Base-by-base conservation (phyloP, 2,113 vertebrate genomes). In the Hippocampus guttulatus region DNA sequence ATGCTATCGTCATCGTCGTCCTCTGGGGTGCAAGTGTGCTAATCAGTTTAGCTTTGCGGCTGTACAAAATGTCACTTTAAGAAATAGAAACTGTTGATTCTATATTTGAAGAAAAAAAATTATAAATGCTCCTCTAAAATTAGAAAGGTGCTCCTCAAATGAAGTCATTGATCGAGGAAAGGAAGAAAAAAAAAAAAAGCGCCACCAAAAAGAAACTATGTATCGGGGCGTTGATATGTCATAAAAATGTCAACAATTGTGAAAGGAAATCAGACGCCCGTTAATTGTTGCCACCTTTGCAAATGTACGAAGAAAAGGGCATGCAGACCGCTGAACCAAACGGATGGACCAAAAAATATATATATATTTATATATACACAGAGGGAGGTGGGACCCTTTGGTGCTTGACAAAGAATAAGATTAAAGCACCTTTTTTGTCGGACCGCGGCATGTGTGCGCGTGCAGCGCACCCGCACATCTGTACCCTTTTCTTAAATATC, bases 401-500 rank as follows among this genome's bases (percentile, higher is more conserved):
- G 87, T 90, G 86, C 85, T 77, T 90, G 85, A 90, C 85, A 88
- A 88, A 90, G 92, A 89, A 85, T 90, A 92, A 94, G 88, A 92
- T 87, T 75, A 91, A 92, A 92, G 89, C 92, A 92, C 67, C 82
- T 93, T 94, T 92, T 89, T 45, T 91, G 90, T 93, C 94, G 92
- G 91, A 92, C 93, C 91, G 82, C 92, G 81, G 90, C 81, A 88
- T 93, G 76, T 85, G 78, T 58, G 83, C 68, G 80, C 52, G 71
- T 66, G 80, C 93, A 92, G 92, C 93, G 33, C 33, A 38, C 40
- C 91, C 81, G 91, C 90, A 88, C 92, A 92, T 88, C 93, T 92
- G 82, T 94, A 90, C 92, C 92, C 94, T 96, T 97, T 98, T 98
- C 94, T 97, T 97, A 96, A 96, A 95, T 96, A 98, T 96, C 95